Conservation (phyloP, 2,797 vertebrate species). For the Syngnathus rostellatus region DNA sequence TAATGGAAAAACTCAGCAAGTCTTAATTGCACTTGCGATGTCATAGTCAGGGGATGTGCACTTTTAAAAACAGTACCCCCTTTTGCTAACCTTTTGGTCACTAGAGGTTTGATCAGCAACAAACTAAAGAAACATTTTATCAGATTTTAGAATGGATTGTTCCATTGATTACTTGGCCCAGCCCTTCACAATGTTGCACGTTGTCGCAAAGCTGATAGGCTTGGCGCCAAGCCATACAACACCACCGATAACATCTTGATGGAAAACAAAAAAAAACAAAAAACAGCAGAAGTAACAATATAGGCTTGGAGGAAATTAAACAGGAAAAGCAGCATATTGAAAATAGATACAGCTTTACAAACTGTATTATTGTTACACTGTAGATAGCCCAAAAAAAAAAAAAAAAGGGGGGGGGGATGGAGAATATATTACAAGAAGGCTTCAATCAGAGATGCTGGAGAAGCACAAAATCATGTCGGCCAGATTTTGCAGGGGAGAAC, state of each 20-base stretch:
- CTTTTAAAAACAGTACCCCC: conserved; percentile 36
- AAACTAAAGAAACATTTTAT: conserved; percentile 7
- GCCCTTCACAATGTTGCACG: no score
- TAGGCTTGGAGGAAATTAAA: not conserved
- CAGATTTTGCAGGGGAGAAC: conserved; percentile 1
- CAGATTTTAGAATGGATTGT: no score
- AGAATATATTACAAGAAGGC: not conserved
- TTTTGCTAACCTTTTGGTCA: conserved; percentile 29
- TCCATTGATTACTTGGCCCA: no score
- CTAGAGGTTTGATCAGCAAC: conserved; percentile 15
- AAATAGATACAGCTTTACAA: conserved; percentile 2
- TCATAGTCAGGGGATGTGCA: conserved; percentile 9
- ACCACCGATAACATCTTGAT: conserved; percentile 38
- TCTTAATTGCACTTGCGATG: conserved; percentile 12
- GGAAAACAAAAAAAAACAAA: conserved; percentile 26
- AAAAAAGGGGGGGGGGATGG: no score
- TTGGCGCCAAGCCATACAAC: conserved; percentile 32
- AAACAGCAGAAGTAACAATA: conserved; percentile 21
- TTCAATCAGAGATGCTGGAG: not conserved
- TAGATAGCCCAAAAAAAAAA: not conserved
- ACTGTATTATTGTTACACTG: no score
- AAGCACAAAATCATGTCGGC: conserved; percentile 2
- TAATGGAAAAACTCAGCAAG: conserved; percentile 5
- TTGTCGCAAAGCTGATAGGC: conserved; percentile 47
- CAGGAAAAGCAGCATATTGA: not conserved